Conservation (phyloP, 1,140 invertebrate species). For the Drosophila busckii region DNA sequence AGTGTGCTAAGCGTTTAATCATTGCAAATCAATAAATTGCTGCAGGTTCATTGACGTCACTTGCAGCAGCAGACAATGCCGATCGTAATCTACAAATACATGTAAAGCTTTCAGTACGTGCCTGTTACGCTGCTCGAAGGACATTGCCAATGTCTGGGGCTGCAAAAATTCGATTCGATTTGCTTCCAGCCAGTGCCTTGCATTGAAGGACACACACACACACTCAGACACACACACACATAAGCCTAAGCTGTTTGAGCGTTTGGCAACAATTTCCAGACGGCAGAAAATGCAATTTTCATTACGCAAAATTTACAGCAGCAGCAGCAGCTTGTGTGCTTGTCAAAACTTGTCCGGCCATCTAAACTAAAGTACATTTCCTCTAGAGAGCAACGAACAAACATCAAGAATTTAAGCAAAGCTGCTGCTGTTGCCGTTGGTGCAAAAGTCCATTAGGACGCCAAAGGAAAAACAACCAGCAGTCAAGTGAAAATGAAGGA, state of each 20-base stretch:
- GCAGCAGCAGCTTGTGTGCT: conserved; percentile 22
- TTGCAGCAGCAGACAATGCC: conserved; percentile 34
- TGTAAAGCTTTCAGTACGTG: conserved; percentile 40
- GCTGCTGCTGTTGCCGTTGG: conserved; percentile 11
- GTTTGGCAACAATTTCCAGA: too few species aligned
- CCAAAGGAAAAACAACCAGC: conserved; percentile 11
- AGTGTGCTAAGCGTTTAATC: background rate
- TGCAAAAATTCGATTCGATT: too few species aligned
- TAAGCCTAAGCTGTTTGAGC: too few species aligned
- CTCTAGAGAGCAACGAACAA: conserved; percentile 11
- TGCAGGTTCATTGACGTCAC: conserved; percentile 3
- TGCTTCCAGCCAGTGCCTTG: too few species aligned
- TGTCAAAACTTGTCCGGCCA: conserved; percentile 8
- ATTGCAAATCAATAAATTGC: conserved; percentile 11
- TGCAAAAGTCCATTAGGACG: conserved; percentile 43
- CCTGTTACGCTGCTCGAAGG: conserved; percentile 36
- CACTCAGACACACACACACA: too few species aligned
- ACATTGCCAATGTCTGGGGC: conserved; percentile 40
- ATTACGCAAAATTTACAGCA: too few species aligned
- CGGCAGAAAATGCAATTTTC: too few species aligned
- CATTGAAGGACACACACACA: conserved; percentile 8
- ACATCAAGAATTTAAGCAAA: conserved; percentile 10
- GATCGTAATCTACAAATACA: conserved; percentile 47
- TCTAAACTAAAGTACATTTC: conserved; percentile 1
- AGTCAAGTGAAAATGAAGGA: background rate